A percentile compares a stretch with the other conserved stretches of the same genome.
Conservation (phyloP, 1,140 invertebrate species). For the Nomia melanderi region DNA sequence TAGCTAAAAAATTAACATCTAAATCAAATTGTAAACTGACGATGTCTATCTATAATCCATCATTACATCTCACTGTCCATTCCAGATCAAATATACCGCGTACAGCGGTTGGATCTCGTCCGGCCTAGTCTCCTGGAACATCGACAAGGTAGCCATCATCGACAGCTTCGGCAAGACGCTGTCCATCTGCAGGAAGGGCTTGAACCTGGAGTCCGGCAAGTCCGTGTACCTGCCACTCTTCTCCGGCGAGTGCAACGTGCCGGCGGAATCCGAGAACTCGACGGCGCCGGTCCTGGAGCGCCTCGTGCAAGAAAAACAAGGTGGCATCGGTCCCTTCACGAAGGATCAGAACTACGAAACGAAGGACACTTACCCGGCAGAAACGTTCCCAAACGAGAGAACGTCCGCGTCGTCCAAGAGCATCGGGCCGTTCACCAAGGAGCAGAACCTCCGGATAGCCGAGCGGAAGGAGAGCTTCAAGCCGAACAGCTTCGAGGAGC, state of each 20-base stretch:
- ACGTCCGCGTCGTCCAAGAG: conserved; percentile 57
- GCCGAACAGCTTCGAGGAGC: conserved; percentile 30
- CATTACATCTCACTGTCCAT: no score
- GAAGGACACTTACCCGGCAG: conserved; percentile 51
- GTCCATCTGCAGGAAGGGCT: conserved; percentile 89
- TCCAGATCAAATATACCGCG: conserved; percentile 91
- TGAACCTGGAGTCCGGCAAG: conserved; percentile 88
- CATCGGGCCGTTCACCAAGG: conserved; percentile 76
- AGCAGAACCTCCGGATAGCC: conserved; percentile 62
- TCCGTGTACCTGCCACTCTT: conserved; percentile 87
- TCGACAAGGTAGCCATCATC: conserved; percentile 91
- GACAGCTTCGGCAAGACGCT: conserved; percentile 92
- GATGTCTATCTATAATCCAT: no score
- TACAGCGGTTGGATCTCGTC: conserved; percentile 96
- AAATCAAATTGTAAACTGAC: no score
- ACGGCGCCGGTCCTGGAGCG: conserved; percentile 49
- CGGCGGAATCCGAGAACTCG: conserved; percentile 66
- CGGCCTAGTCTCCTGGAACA: conserved; percentile 88
- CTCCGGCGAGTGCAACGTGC: conserved; percentile 88
- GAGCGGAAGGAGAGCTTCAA: conserved; percentile 25
- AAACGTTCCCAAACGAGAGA: conserved; percentile 51
- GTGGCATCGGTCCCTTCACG: conserved; percentile 70
- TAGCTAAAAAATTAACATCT: no score
- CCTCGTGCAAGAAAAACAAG: conserved; percentile 49
- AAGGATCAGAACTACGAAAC: conserved; percentile 75